Evolutionary conservation across 2,797 vertebrate genomes (phyloP), one percentile per base, ranked within the genome.

Genomic region (Alcedo quadribrachys): DNA sequence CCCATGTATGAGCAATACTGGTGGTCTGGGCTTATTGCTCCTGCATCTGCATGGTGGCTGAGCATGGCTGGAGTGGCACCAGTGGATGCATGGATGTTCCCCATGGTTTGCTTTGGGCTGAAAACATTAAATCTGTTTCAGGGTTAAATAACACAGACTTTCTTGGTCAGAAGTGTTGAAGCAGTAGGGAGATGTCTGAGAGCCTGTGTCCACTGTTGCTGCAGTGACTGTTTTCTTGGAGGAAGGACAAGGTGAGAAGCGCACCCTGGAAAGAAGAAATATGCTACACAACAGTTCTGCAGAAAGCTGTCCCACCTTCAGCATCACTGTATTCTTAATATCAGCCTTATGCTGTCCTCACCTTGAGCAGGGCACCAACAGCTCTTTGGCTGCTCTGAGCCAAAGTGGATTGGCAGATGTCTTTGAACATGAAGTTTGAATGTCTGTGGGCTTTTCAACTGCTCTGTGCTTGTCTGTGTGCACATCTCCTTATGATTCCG

Each of bases 1-100:
- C n/a, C 33, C 32, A 3, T 0, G 0, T 40, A 4, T 24, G 32
- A 79, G 18, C 18, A 40, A 3, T 22, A 20, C 2, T 62, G 27
- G 37, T 10, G 19, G 22, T 12, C 16, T 46, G 70, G 18, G 51
- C 35, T 55, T 73, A 19, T 1, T 0, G 0, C 6, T 78, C 8
- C 54, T 74, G 60, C 50, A n/a, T 21, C 35, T 57, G 65, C 1
- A 1, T 24, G 30, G 15, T 9, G 25, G 37, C 27, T 32, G 57
- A 17, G 45, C 5, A 55, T 54, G 51, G 63, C n/a, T 62, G 65
- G 68, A 11, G 54, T 37, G 35, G 57, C 45, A 12, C 32, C 27
- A 45, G 30, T 43, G 57, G 53, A 6, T 17, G 6, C 17, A 5
- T 13, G 67, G 33, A 8, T 42, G 37, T 18, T 62, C 70, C 14